A percentile compares a stretch with the other conserved stretches of the same genome.
Evolutionary conservation across 2,888 invertebrate species (phyloP).

Genomic region (Eilema sororculum): DNA sequence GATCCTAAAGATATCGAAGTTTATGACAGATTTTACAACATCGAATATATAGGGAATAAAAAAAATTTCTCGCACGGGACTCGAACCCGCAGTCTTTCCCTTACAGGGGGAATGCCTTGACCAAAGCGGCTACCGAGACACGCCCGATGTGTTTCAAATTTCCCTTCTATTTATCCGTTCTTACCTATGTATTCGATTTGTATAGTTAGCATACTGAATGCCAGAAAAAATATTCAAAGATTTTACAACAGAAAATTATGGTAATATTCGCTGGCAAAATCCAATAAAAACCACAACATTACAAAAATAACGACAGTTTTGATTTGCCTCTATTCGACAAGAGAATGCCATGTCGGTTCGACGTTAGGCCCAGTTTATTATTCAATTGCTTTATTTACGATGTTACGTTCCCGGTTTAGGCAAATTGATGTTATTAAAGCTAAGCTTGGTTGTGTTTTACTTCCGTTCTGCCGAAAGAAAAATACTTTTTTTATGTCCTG

Average conservation of each 20-base stretch:
- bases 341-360: slow-evolving; percentile 34
- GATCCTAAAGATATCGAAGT: background rate
- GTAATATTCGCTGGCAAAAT: slow-evolving; percentile 11
- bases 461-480: slow-evolving; percentile 20
- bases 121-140: too few species aligned
- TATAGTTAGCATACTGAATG: too few species aligned
- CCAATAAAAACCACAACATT: slow-evolving; percentile 14
- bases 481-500: slow-evolving; percentile 16
- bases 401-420: slow-evolving; percentile 28
- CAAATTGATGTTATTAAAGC: slow-evolving; percentile 28
- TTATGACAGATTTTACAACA: background rate
- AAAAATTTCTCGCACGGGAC: too few species aligned
- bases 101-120: too few species aligned
- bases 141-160: too few species aligned
- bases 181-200: too few species aligned
- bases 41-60: too few species aligned
- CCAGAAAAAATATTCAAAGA: too few species aligned
- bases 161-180: too few species aligned
- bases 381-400: slow-evolving; percentile 49
- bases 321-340: slow-evolving; percentile 33
- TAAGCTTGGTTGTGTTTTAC: slow-evolving; percentile 24
- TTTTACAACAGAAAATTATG: background rate
- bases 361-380: slow-evolving; percentile 36
- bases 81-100: too few species aligned
- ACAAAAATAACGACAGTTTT: slow-evolving; percentile 29